Conservation (phyloP, 1,140 invertebrate genomes). For the Magallana angulata region DNA sequence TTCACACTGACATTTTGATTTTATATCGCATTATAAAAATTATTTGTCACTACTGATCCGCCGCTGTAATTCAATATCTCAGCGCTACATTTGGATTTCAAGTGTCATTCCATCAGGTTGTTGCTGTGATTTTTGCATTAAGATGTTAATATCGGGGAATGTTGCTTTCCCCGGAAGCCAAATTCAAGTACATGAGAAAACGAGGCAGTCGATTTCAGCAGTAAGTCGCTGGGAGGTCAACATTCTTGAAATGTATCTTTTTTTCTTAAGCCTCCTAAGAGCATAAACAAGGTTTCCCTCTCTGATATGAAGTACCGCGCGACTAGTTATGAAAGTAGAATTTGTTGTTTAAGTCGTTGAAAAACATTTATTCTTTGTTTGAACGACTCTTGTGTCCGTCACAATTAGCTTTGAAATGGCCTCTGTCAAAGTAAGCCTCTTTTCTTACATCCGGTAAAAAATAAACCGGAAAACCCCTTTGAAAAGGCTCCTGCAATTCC, state of each 20-base stretch:
- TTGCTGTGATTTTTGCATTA: constrained; percentile 34
- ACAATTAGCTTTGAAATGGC: constrained; percentile 16
- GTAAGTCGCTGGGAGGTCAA: background rate
- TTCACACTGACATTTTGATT: constrained; percentile 31
- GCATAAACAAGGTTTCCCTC: background rate
- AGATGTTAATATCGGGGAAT: background rate
- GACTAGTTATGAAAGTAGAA: constrained; percentile 15
- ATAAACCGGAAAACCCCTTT: background rate
- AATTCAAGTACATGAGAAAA: constrained; percentile 1
- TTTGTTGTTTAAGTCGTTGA: constrained; percentile 25
- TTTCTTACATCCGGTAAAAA: constrained; percentile 33
- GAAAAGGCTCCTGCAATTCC: background rate
- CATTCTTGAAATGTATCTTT: constrained; percentile 24
- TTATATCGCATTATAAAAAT: constrained; percentile 19
- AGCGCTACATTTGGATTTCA: background rate
- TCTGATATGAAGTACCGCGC: background rate
- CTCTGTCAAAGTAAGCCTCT: constrained; percentile 31
- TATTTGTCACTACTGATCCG: constrained; percentile 10
- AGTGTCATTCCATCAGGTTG: constrained; percentile 17
- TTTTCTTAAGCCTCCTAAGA: background rate
- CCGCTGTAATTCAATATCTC: constrained; percentile 26
- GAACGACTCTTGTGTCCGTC: constrained; percentile 12
- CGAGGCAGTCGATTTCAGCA: background rate
- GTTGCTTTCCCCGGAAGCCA: background rate
- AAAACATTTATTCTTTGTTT: constrained; percentile 29